Percentiles rank a stretch among this genome's conserved stretches.
These are phyloP conservation scores for Malthinus flaveolus DNA, from an alignment of 2,888 invertebrate species.

Conservation along the genomic window DNA sequence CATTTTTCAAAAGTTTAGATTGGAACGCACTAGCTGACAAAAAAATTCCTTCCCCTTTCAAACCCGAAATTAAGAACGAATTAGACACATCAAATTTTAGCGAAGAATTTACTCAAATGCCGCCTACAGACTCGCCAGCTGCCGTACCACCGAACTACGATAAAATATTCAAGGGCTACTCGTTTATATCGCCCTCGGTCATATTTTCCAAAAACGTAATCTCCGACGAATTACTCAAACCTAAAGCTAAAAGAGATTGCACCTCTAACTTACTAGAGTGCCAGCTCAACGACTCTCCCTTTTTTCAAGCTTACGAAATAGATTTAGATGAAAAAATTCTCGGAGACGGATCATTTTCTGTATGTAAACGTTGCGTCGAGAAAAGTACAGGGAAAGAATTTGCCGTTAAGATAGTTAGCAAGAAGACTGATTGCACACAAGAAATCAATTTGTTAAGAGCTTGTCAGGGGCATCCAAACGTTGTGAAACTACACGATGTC, in stretches of 20 bases:
- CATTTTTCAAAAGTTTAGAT: constrained; percentile 82
- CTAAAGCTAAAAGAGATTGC: constrained; percentile 58
- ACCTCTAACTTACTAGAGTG: constrained; percentile 42
- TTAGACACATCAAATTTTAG: constrained; percentile 96
- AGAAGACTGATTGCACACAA: constrained; percentile 66
- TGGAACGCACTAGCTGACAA: constrained; percentile 83
- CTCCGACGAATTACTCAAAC: constrained; percentile 71
- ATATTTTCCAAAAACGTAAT: constrained; percentile 79
- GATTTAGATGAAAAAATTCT: constrained; percentile 70
- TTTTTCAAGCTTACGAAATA: constrained; percentile 83
- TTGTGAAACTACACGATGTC: constrained; percentile 83
- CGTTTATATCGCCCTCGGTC: constrained; percentile 92
- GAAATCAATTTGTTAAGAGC: constrained; percentile 79
- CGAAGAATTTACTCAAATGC: constrained; percentile 93
- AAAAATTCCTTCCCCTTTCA: constrained; percentile 83
- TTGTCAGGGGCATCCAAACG: constrained; percentile 88
- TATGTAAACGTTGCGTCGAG: constrained; percentile 80
- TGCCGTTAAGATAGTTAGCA: constrained; percentile 85
- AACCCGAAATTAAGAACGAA: constrained; percentile 83
- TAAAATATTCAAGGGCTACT: constrained; percentile 90
- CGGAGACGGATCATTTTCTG: constrained; percentile 89
- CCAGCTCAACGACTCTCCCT: constrained; percentile 67
- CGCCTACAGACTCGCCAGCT: constrained; percentile 89
- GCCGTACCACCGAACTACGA: constrained; percentile 83
- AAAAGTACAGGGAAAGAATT: constrained; percentile 73